Conservation (phyloP, 1,140 invertebrate genomes). For the Hesperophylax magnus region DNA sequence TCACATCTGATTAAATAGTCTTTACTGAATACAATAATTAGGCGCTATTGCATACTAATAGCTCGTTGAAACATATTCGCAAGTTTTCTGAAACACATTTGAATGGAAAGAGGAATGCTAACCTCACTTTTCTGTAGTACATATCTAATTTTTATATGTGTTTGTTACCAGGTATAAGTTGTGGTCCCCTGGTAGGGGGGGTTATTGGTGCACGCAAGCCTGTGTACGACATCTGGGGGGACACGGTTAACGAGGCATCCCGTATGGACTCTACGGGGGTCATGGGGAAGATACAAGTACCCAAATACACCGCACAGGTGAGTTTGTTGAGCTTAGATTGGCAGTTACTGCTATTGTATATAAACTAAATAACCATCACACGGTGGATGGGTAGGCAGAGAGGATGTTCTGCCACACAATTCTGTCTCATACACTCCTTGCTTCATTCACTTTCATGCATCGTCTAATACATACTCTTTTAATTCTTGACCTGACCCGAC, state of each 20-base stretch:
- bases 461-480: no score
- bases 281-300: slow-evolving; percentile 90
- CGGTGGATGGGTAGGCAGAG: no score
- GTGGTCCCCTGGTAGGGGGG: slow-evolving; percentile 95
- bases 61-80: no score
- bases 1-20: no score
- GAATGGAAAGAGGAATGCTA: not conserved
- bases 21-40: no score
- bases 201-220: slow-evolving; percentile 98
- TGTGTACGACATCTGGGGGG: slow-evolving; percentile 98
- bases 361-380: no score
- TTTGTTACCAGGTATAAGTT: slow-evolving; percentile 81
- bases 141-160: not conserved
- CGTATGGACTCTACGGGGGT: slow-evolving; percentile 93
- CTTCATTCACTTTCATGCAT: no score
- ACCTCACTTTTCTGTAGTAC: not conserved
- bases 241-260: slow-evolving; percentile 96
- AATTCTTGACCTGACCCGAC: no score
- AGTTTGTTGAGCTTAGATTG: slow-evolving; percentile 19
- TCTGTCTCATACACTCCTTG: no score
- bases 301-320: slow-evolving; percentile 86
- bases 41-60: no score
- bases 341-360: no score
- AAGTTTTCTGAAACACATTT: not conserved
- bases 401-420: no score